Percentiles rank a stretch among this genome's conserved stretches.
Conservation (phyloP, 1,140 invertebrate genomes). For the Rhynchophorus ferrugineus region DNA sequence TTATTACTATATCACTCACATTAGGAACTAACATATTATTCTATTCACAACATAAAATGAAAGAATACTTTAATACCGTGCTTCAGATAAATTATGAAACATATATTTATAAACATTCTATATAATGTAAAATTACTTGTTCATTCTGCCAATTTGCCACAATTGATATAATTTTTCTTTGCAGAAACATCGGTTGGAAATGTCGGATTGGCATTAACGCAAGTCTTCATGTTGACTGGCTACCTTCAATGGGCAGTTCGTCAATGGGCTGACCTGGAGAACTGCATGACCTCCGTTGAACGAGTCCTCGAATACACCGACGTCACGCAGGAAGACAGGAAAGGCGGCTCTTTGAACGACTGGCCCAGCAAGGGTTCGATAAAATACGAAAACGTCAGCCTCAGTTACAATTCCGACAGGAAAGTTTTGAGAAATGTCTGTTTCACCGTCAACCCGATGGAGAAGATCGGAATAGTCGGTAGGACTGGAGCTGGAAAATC, state of each 20-base stretch:
- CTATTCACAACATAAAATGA: too few relatives aligned
- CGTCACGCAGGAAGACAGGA: constrained; percentile 59
- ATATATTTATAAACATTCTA: too few relatives aligned
- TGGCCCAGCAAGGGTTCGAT: constrained; percentile 71
- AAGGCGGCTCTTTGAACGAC: constrained; percentile 30
- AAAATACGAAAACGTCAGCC: constrained; percentile 55
- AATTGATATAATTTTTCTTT: constrained; percentile 3
- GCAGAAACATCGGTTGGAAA: constrained; percentile 45
- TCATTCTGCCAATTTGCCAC: too few relatives aligned
- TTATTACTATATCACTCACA: too few relatives aligned
- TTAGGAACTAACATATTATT: too few relatives aligned
- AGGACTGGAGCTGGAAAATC: constrained; percentile 80
- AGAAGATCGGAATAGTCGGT: constrained; percentile 71
- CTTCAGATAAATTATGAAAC: too few relatives aligned
- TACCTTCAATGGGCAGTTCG: constrained; percentile 58
- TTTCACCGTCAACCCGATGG: constrained; percentile 50
- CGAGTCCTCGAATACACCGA: constrained; percentile 66
- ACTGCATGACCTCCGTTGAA: constrained; percentile 74
- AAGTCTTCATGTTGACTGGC: constrained; percentile 51
- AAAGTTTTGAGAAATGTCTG: constrained; percentile 67
- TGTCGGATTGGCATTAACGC: constrained; percentile 55
- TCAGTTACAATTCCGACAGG: constrained; percentile 57
- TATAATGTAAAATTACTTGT: too few relatives aligned
- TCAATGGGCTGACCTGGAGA: constrained; percentile 60
- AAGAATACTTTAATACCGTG: too few relatives aligned